Evolutionary conservation across 2,113 vertebrate genomes (phyloP), one percentile per base, ranked within the genome.

Genomic region (Dasyurus viverrinus): DNA sequence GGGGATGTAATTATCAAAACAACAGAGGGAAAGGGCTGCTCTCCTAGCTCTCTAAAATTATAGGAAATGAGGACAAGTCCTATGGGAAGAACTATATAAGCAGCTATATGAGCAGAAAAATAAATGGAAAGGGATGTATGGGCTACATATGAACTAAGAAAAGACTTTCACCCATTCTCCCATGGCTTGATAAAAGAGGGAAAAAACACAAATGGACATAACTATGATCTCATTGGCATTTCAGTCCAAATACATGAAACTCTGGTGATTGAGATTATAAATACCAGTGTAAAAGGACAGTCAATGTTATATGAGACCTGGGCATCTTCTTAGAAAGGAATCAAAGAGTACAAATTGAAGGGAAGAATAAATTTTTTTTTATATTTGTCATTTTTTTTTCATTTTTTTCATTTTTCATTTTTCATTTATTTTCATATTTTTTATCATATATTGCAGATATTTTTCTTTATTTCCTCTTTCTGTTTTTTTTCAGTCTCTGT

Each of bases 1-100:
- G 96, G 98, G 97, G 98, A 98, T 97, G 47, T 94, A 98, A 98
- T 98, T 98, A 98, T 96, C 97, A 97, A 96, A 98, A 98, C 90
- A 96, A 94, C 97, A 98, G 97, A 98, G 97, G 97, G 1, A 0
- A 91, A 98, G 95, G 96, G 97, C 92, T 97, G 94, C 97, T 97
- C 98, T 98, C 96, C 95, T 96, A 98, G 97, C 96, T 97, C 91
- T 97, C 92, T 97, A 97, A 97, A 97, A 96, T 95, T 98, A 91
- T 95, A 97, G 96, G 94, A 97, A 97, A 96, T 54, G 0, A 54
- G 93, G 93, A 96, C 93, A 95, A 98, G 97, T 96, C 98, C 97
- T 98, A 94, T 93, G 97, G 97, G 97, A 98, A 97, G 95, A 96
- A 96, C 97, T 97, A 94, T 97, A 96, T 97, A 95, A 98, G 98